phyloP scores from a whole-genome alignment of 2,113 vertebrate species.

The Crypturellus undulatus region DNA sequence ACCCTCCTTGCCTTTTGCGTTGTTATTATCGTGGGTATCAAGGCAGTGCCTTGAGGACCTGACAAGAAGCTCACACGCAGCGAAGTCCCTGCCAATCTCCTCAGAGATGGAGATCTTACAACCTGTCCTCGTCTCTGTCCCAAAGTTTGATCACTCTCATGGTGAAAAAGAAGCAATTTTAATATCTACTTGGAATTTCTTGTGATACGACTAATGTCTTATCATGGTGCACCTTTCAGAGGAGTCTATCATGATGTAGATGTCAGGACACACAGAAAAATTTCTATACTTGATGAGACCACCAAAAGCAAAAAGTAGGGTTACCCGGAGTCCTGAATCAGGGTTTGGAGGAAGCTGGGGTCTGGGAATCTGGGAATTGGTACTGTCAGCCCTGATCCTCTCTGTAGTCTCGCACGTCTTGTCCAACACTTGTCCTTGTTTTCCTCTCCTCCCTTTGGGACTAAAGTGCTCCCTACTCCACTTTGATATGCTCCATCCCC shows the following conservation, averaged over 20 bases:
- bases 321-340: not conserved
- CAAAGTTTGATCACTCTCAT: not conserved
- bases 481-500: fast-evolving
- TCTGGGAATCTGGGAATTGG: not conserved
- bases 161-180: not conserved
- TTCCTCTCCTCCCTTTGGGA: fast-evolving
- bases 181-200: not conserved
- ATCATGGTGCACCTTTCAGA: not conserved
- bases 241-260: not conserved
- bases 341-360: not conserved
- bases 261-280: fast-evolving
- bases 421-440: too few relatives aligned
- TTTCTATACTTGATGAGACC: not conserved
- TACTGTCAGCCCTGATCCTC: not conserved
- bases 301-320: not conserved
- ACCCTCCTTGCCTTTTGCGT: not conserved
- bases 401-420: too few relatives aligned
- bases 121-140: not conserved
- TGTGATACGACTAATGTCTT: fast-evolving
- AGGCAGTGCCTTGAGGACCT: not conserved
- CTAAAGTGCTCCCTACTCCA: not conserved
- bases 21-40: not conserved
- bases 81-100: not conserved
- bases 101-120: not conserved
- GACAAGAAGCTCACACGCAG: not conserved